A percentile compares a stretch with the other conserved stretches of the same genome.
Conservation (phyloP, 2,113 vertebrate genomes). For the Macroglossus sobrinus region DNA sequence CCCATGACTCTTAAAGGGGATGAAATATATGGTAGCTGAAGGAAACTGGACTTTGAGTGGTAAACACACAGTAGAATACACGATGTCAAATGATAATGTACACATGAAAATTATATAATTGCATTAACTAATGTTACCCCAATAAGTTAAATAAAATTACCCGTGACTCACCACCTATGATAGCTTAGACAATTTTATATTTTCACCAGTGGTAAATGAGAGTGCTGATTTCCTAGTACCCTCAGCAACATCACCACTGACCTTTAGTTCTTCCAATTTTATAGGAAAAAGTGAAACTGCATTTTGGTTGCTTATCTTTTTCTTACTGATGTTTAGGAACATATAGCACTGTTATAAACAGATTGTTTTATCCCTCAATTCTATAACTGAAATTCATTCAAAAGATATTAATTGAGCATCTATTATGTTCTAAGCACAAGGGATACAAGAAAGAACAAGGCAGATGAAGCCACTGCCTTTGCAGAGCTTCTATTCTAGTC, state of each 20-base stretch:
- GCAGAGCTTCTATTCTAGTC: not conserved
- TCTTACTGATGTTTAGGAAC: not conserved
- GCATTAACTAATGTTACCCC: too few species aligned
- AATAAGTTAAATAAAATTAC: constrained; percentile 6
- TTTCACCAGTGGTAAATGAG: not conserved
- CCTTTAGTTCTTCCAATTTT: not conserved
- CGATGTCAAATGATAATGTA: too few species aligned
- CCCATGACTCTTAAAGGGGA: not conserved
- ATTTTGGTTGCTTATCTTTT: not conserved
- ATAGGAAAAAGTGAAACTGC: not conserved
- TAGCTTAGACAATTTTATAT: not conserved
- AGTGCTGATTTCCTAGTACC: not conserved
- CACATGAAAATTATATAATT: too few species aligned
- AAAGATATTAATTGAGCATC: not conserved
- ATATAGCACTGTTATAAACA: not conserved
- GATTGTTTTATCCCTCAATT: not conserved
- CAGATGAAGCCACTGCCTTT: not conserved
- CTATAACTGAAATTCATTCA: not conserved
- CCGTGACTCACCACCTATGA: not conserved
- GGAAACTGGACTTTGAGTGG: too few species aligned
- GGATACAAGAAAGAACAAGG: not conserved
- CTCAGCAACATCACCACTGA: not conserved
- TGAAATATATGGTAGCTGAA: too few species aligned
- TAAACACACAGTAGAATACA: too few species aligned
- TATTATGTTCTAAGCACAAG: not conserved